phyloP scores from a whole-genome alignment of 2,113 vertebrate genomes.

The Rhegmatorhina hoffmannsi region DNA sequence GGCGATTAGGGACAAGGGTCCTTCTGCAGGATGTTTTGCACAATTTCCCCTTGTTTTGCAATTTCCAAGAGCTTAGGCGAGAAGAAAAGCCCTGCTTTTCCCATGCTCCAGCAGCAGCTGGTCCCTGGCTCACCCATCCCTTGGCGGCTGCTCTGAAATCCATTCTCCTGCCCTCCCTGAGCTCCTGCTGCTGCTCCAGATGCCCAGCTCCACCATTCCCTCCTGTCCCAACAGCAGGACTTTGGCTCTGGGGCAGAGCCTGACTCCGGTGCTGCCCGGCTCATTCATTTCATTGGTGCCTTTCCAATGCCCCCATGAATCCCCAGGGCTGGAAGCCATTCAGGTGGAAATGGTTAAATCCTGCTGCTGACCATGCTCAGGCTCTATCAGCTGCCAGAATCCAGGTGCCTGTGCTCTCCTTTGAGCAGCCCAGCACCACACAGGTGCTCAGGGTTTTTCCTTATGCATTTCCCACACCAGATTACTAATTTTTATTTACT shows the following conservation, averaged over 20 bases:
- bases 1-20: conserved; percentile 57
- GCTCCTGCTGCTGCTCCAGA: neutral
- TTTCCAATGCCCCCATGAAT: accelerated
- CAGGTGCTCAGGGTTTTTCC: neutral
- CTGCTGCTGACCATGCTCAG: accelerated
- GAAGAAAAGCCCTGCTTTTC: conserved; percentile 27
- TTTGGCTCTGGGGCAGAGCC: neutral
- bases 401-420: accelerated
- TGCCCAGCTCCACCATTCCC: accelerated
- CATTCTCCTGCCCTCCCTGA: accelerated
- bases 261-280: accelerated
- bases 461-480: neutral
- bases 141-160: accelerated
- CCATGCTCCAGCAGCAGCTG: neutral
- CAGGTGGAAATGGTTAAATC: neutral
- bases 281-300: neutral
- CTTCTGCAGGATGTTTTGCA: conserved; percentile 34
- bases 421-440: neutral
- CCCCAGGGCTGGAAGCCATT: neutral
- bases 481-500: neutral
- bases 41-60: conserved; percentile 61
- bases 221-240: neutral
- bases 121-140: neutral
- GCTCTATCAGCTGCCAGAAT: neutral
- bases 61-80: neutral